Base-by-base conservation (phyloP, 2,113 vertebrate species). In the Ctenomys sociabilis region DNA sequence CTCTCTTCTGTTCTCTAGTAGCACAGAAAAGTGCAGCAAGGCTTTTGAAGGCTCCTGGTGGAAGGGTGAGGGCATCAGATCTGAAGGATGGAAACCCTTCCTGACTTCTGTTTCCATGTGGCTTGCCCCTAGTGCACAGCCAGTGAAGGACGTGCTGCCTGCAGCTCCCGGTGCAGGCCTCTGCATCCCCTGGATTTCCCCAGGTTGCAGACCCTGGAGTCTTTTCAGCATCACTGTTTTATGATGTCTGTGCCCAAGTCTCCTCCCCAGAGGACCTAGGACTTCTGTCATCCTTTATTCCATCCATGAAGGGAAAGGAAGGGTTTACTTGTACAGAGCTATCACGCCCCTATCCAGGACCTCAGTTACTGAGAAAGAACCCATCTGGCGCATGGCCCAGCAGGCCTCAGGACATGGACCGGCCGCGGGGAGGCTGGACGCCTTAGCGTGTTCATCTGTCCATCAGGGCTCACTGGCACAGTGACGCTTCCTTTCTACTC, bases 391-490 rank as follows among this genome's bases (percentile, higher is more conserved):
- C 4, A 4, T 59, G 26, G 43, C 64, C 40, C 24, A 40, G 24
- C 68, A 24, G 49, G 7, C 19, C 11, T 14, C 5, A 52, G 66
- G n/a, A 72, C 22, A 19, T 26, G 7, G 1, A 0, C 0, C 6
- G 52, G 59, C 30, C 43, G 0, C 1, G 17, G 21, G 12, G 43
- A 77, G 66, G 30, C 30, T 61, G n/a, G 49, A 21, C 32, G 12
- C 9, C 22, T 17, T 13, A 14, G 8, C 28, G 22, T 52, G 37
- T 43, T 80, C 63, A 7, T 43, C 28, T n/a, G 4, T 2, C 13
- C 7, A 0, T 11, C n/a, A 52, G 16, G 2, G 2, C 24, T n/a
- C n/a, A 11, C 22, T 8, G 30, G 12, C 14, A 16, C 1, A 0
- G 3, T 8, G 16, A 17, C 5, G 3, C 12, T 19, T 54, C 7